Evolutionary conservation across 1,140 invertebrate genomes (phyloP).

Genomic region (Drosophila pruinosa): DNA sequence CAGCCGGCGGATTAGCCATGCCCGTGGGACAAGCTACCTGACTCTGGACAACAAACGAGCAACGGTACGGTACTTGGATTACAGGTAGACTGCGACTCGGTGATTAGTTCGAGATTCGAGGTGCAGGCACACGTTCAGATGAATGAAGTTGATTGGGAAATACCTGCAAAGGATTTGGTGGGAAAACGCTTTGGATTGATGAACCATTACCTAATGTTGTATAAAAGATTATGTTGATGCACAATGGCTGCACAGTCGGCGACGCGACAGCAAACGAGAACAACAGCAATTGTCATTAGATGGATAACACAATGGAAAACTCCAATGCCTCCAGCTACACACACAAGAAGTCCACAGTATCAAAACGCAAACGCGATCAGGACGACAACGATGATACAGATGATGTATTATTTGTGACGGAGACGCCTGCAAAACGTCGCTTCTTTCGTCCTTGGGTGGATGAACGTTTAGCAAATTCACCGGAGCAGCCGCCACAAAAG

Average conservation of each 20-base stretch:
- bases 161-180: conserved; percentile 51
- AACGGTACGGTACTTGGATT: background rate
- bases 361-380: conserved; percentile 57
- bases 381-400: conserved; percentile 40
- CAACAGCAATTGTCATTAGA: conserved; percentile 18
- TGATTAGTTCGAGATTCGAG: conserved; percentile 52
- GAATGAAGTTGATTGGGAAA: conserved; percentile 72
- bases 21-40: conserved; percentile 12
- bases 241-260: conserved; percentile 61
- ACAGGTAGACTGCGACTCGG: conserved; percentile 9
- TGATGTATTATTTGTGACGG: conserved; percentile 61
- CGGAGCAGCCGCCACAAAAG: conserved; percentile 4
- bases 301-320: conserved; percentile 36
- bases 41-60: background rate
- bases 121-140: conserved; percentile 45
- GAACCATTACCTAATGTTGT: conserved; percentile 67
- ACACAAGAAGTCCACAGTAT: conserved; percentile 61
- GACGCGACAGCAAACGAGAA: conserved; percentile 42
- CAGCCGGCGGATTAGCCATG: conserved; percentile 64
- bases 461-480: background rate
- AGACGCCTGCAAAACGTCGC: conserved; percentile 46
- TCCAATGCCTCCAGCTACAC: conserved; percentile 23
- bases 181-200: conserved; percentile 39
- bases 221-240: conserved; percentile 58
- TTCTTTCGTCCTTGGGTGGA: conserved; percentile 66